Evolutionary conservation across 2,113 vertebrate species (phyloP), one percentile per base, ranked within the genome.

Genomic region (Phoxinus phoxinus): DNA sequence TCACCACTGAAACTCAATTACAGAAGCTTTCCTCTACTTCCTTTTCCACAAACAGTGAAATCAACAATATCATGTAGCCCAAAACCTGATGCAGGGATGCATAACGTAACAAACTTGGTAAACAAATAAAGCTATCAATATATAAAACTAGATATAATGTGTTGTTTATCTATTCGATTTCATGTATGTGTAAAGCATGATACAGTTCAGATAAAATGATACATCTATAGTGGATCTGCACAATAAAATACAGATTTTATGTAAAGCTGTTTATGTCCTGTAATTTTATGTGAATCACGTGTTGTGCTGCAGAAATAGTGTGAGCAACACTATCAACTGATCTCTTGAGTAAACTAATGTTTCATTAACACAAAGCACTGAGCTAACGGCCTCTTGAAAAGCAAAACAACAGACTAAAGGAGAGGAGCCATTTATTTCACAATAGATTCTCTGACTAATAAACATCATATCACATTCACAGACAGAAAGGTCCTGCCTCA

Each of bases 361-460:
- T 25, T 82, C 59, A 71, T 82, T 71, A 69, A 51, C 80, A 82
- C 63, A 48, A 65, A 65, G 58, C 58, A 61, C 17, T 48, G 59
- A 74, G 44, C 76, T 74, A 81, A 58, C 15, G 79, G 44, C 76
- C 67, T 81, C 27, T 78, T 51, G 48, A 71, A 46, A 84, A 72
- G 17, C 32, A 23, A 6, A 73, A 67, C 59, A 85, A 69, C n/a
- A 59, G 35, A 87, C 81, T 80, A 87, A 87, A 73, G 76, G 56
- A 85, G 86, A 85, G 12, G 48, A 87, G 21, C 59, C 61, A 78
- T 65, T 76, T 59, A 84, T 30, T 53, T 58, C 58, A 65, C 76
- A 56, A 21, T 44, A 80, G 30, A 80, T 82, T 79, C 81, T 46
- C 48, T 30, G 13, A 35, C 27, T 74, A 58, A 84, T 59, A 77